Conservation (phyloP, 2,113 vertebrate genomes). For the Marmota flaviventris region DNA sequence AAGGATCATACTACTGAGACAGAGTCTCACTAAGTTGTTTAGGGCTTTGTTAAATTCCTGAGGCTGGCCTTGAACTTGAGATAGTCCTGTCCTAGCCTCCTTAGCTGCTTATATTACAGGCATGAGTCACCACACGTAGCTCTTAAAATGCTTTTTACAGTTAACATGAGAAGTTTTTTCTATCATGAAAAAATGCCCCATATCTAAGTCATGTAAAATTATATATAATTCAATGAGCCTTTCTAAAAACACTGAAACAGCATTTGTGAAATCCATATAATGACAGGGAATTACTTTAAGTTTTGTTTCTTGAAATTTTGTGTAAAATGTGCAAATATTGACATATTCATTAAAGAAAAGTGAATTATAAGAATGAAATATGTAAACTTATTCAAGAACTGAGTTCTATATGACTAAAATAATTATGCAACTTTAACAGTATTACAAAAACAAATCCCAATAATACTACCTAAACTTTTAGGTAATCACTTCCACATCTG, state of each 20-base stretch:
- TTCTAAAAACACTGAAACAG: background rate
- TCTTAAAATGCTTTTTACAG: background rate
- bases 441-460: no score
- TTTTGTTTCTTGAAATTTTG: background rate
- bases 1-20: background rate
- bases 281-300: background rate
- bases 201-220: background rate
- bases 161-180: no score
- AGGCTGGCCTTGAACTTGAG: no score
- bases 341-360: background rate
- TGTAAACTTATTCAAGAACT: background rate
- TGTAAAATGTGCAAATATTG: background rate
- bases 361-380: background rate
- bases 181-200: background rate
- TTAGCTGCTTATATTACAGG: no score
- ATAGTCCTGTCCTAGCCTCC: no score
- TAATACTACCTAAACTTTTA: background rate
- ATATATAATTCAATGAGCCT: background rate
- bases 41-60: no score
- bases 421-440: background rate
- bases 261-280: background rate
- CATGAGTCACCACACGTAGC: no score
- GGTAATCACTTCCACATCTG: background rate
- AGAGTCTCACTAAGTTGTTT: no score
- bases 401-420: background rate